Percentiles rank a stretch among this genome's conserved stretches.
Conservation (phyloP, 1,140 invertebrate genomes). For the Chymomyza costata region DNA sequence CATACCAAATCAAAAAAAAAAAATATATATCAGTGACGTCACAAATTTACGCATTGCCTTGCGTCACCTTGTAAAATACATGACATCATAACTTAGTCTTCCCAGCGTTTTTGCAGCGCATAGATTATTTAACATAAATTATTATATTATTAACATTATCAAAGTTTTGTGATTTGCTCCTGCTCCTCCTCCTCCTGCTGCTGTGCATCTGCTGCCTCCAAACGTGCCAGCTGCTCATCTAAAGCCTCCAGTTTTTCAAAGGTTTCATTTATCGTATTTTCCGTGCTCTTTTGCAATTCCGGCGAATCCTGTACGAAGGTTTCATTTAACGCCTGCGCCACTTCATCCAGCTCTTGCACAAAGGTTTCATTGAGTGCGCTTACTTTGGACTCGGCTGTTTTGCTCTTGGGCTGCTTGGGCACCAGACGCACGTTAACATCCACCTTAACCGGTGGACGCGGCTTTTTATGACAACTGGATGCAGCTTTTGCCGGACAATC, state of each 20-base stretch:
- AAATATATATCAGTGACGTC: too few species aligned
- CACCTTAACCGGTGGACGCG: constrained; percentile 79
- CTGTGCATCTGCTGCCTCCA: too few species aligned
- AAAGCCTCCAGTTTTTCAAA: constrained; percentile 36
- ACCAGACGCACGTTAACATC: constrained; percentile 87
- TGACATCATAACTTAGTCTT: too few species aligned
- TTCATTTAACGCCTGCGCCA: constrained; percentile 49
- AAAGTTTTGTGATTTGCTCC: constrained; percentile 54
- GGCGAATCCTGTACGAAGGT: constrained; percentile 55
- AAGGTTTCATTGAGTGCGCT: constrained; percentile 44
- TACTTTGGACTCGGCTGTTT: constrained; percentile 42
- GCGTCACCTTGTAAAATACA: too few species aligned
- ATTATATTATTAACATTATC: constrained; percentile 38
- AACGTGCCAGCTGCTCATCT: constrained; percentile 7
- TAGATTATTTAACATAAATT: constrained; percentile 76
- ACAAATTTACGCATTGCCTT: too few species aligned
- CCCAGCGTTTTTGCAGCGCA: too few species aligned
- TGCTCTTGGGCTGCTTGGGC: constrained; percentile 77
- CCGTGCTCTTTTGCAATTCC: constrained; percentile 24
- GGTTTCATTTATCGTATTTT: constrained; percentile 36
- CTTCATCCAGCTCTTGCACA: constrained; percentile 48
- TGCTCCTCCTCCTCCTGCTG: constrained; percentile 32
- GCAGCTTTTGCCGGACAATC: constrained; percentile 14
- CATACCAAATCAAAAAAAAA: too few species aligned
- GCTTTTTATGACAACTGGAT: constrained; percentile 53